phyloP scores from a whole-genome alignment of 2,888 invertebrate genomes.

The Sphinx pinastri region DNA sequence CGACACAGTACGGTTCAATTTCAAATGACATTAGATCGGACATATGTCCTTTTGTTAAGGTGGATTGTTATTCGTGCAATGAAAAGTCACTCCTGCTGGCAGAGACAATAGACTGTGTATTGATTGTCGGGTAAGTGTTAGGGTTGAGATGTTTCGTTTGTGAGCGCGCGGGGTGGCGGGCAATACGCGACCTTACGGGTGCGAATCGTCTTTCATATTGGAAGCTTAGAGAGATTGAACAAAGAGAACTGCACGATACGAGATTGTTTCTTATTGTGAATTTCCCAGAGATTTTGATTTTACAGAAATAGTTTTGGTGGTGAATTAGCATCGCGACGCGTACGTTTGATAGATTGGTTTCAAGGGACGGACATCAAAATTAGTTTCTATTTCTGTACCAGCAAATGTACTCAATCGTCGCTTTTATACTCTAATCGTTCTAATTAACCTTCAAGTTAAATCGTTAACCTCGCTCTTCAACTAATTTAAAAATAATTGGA shows the following conservation, averaged over 20 bases:
- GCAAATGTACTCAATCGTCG: background rate
- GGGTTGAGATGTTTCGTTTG: slow-evolving; percentile 50
- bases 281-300: slow-evolving; percentile 27
- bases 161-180: slow-evolving; percentile 39
- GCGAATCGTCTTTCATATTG: slow-evolving; percentile 66
- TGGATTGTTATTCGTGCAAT: slow-evolving; percentile 32
- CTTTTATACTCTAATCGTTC: slow-evolving; percentile 6
- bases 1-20: slow-evolving; percentile 59
- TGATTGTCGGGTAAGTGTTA: slow-evolving; percentile 45
- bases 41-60: slow-evolving; percentile 44
- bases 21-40: slow-evolving; percentile 48
- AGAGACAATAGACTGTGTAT: slow-evolving; percentile 57
- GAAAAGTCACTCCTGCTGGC: slow-evolving; percentile 49
- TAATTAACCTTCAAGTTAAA: slow-evolving; percentile 21
- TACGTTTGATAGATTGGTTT: too few species aligned
- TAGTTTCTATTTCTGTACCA: too few species aligned
- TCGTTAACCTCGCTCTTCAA: slow-evolving; percentile 17
- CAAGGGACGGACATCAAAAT: background rate
- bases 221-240: slow-evolving; percentile 58
- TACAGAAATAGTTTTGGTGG: slow-evolving; percentile 6
- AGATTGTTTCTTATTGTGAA: slow-evolving; percentile 42
- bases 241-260: slow-evolving; percentile 45
- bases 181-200: slow-evolving; percentile 57
- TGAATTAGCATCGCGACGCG: background rate
- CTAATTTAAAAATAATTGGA: slow-evolving; percentile 20